Conservation (phyloP, 2,888 invertebrate species). For the Capitulum mitella region DNA sequence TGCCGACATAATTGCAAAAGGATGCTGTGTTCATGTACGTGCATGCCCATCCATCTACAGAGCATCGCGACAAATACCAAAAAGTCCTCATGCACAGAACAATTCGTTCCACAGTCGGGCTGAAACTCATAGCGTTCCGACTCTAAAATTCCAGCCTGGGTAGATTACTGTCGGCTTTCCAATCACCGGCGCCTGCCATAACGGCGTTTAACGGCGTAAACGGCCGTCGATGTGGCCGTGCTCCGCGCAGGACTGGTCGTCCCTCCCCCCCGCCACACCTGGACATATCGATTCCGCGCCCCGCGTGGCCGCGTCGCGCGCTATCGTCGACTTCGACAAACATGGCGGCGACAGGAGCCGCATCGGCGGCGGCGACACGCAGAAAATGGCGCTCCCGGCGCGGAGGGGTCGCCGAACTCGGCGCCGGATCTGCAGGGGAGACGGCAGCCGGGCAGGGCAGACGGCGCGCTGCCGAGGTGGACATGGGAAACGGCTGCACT, state of each 20-base stretch:
- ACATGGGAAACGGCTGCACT: too few species aligned
- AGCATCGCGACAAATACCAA: too few species aligned
- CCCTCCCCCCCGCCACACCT: not conserved
- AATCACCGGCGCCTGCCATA: not conserved
- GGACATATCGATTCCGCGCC: not conserved
- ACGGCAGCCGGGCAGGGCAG: not conserved
- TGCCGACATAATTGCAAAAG: too few species aligned
- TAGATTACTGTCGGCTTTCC: not conserved
- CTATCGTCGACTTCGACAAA: not conserved
- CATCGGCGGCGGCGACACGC: not conserved
- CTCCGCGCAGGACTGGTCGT: too few species aligned
- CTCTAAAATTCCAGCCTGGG: not conserved
- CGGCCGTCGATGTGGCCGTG: too few species aligned
- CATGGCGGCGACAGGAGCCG: not conserved
- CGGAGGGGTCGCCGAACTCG: not conserved
- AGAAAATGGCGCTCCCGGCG: not conserved
- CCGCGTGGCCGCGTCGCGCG: not conserved
- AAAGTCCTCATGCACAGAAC: too few species aligned
- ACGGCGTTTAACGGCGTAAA: not conserved
- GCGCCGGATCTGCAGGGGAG: not conserved
- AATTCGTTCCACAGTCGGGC: too few species aligned
- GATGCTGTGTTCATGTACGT: too few species aligned
- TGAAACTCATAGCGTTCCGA: too few species aligned
- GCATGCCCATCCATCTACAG: too few species aligned
- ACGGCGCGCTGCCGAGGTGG: too few species aligned